Conservation (phyloP, 2,113 vertebrate species). For the Rhinopomastus cyanomelas region DNA sequence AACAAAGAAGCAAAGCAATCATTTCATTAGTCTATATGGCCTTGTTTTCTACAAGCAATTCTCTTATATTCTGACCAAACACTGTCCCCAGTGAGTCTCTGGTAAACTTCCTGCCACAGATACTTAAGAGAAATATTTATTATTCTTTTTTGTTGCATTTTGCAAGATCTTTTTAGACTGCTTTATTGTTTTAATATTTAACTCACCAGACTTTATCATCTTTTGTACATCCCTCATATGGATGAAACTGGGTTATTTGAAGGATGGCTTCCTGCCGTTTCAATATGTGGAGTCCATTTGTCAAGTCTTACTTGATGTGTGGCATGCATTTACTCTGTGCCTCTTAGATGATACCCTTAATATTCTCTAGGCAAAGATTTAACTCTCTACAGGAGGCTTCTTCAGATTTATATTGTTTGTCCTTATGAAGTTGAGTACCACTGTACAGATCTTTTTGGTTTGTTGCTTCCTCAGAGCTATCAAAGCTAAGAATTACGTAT, state of each 20-base stretch:
- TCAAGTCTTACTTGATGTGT: not conserved
- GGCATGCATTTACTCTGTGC: not conserved
- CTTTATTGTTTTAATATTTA: not conserved
- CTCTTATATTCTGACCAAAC: not conserved
- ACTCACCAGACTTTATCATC: not conserved
- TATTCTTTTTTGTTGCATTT: not conserved
- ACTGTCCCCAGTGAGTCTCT: not conserved
- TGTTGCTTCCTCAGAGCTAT: not conserved
- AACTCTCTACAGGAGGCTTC: not conserved
- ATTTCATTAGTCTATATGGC: not conserved
- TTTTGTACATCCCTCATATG: not conserved
- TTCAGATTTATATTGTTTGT: not conserved
- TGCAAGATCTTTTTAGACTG: not conserved
- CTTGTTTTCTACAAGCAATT: conserved; percentile 6
- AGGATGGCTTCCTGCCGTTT: not conserved
- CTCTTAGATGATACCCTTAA: not conserved
- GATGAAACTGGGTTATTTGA: not conserved
- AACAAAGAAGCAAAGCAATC: not conserved
- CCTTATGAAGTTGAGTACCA: not conserved
- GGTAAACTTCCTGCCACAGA: not conserved
- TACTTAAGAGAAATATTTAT: not conserved
- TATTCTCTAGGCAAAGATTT: not conserved
- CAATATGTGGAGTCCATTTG: not conserved
- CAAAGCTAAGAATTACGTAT: not conserved
- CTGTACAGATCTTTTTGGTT: not conserved